Base-by-base conservation (phyloP, 2,888 invertebrate species). In the Rhorus exstirpatorius region DNA sequence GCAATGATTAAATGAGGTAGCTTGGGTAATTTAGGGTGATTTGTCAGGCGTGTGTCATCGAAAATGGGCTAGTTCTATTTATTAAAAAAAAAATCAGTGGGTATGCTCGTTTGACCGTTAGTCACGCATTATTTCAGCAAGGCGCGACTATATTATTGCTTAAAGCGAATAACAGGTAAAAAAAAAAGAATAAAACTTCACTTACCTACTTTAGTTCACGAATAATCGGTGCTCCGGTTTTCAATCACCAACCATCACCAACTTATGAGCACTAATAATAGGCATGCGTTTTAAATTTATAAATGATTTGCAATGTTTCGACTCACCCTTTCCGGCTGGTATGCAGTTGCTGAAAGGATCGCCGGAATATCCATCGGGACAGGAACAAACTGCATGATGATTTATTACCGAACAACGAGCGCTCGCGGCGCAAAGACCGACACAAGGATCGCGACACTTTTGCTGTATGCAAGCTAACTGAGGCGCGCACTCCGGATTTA, bases 391-490 rank as follows among this genome's bases (percentile, higher is more conserved):
- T 0, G 95, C 94, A 81, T 94, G 94, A 88, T 95, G 95, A 88
- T 95, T 94, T 38, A 94, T 93, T 4, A 95, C 95, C 85, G 94
- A 93, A 83, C 95, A 95, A 60, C 92, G 90, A 3, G 95, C 94
- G 84, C 93, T 93, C 38, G 93, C 87, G 44, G 95, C 95, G 87
- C 95, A 95, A 60, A 94, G 92, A 83, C 94, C 94, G 38, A 93
- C 93, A 87, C 95, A 95, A 44, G 95, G 95, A 90, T 95, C 94
- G 21, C 94, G 93, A 89, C 95, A 95, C 90, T 95, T 95, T 86
- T 95, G 94, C 87, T 94, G 94, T 71, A 94, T 93, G 86, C 95
- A 95, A 35, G 95, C 94, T 84, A 93, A 92, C 85, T 94, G 93
- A 81, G 93, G 90, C 38, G 93, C 88, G 89, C 95, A 95, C 89